phyloP scores from a whole-genome alignment of 2,113 vertebrate species.

The Picathartes gymnocephalus region DNA sequence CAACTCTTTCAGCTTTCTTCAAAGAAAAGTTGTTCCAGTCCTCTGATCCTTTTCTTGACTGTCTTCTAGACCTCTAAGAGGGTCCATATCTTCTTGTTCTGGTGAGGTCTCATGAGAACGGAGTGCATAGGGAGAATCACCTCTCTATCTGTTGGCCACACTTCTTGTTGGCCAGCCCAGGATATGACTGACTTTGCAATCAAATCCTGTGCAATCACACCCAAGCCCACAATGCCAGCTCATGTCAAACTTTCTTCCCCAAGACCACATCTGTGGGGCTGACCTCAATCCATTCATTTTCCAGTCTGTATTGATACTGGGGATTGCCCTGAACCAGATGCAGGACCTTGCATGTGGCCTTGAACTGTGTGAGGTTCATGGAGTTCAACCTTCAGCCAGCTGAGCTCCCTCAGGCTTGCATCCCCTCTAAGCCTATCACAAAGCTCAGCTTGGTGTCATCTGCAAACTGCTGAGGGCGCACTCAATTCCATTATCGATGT shows the following conservation, averaged over 20 bases:
- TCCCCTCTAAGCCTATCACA: neutral
- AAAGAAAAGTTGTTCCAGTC: neutral
- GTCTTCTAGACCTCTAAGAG: neutral
- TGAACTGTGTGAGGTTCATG: neutral
- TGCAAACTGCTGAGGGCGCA: neutral
- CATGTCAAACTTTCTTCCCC: neutral
- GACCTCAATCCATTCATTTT: neutral
- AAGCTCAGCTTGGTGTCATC: neutral
- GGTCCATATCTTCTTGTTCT: neutral
- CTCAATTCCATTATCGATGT: no score
- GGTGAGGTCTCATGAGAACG: neutral
- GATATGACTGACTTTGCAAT: neutral
- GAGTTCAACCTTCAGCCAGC: neutral
- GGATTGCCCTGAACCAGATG: neutral
- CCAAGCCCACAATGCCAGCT: rapidly evolving
- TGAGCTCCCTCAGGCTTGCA: neutral
- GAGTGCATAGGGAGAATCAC: neutral
- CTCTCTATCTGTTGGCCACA: neutral
- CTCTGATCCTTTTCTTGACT: neutral
- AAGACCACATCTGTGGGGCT: neutral
- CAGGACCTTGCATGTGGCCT: neutral
- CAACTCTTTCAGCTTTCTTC: neutral
- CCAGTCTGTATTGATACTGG: neutral
- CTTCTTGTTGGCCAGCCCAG: neutral
- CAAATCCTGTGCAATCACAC: neutral